phyloP scores from a whole-genome alignment of 1,140 invertebrate species.

The Brachionus angularis region DNA sequence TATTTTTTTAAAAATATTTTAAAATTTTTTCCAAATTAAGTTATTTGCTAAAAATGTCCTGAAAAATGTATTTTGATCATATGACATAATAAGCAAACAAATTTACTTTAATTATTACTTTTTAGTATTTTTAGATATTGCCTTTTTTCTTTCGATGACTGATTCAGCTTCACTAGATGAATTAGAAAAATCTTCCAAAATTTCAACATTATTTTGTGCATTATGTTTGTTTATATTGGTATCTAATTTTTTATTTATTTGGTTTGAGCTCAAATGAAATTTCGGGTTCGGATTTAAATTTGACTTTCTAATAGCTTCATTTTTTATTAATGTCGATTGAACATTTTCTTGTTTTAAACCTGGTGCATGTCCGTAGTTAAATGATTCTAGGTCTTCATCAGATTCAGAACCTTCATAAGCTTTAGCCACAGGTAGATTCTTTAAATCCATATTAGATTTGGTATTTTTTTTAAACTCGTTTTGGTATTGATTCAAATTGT shows the following conservation, averaged over 20 bases:
- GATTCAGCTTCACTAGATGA: background rate
- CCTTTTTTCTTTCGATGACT: background rate
- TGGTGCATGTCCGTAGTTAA: background rate
- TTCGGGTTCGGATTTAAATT: background rate
- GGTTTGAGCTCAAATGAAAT: background rate
- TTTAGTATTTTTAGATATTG: background rate
- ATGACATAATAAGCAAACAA: too few species aligned
- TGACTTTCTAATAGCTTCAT: background rate
- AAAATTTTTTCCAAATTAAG: too few species aligned
- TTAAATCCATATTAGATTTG: background rate
- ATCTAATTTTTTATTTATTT: background rate
- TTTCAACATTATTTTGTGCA: conserved; percentile 5
- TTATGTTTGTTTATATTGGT: conserved; percentile 12
- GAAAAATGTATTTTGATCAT: too few species aligned
- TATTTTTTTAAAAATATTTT: too few species aligned
- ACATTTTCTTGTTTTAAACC: background rate
- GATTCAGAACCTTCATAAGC: conserved; percentile 35
- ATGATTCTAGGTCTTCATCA: conserved; percentile 9
- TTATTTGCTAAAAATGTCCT: too few species aligned
- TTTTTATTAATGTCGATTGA: background rate
- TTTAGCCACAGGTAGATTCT: conserved; percentile 4
- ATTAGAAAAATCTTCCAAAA: background rate
- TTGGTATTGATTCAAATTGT: too few species aligned
- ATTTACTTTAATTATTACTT: background rate
- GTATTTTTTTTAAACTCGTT: too few species aligned